A percentile compares a stretch with the other conserved stretches of the same genome.
Evolutionary conservation across 2,113 vertebrate genomes (phyloP).

Genomic region (Solea solea): DNA sequence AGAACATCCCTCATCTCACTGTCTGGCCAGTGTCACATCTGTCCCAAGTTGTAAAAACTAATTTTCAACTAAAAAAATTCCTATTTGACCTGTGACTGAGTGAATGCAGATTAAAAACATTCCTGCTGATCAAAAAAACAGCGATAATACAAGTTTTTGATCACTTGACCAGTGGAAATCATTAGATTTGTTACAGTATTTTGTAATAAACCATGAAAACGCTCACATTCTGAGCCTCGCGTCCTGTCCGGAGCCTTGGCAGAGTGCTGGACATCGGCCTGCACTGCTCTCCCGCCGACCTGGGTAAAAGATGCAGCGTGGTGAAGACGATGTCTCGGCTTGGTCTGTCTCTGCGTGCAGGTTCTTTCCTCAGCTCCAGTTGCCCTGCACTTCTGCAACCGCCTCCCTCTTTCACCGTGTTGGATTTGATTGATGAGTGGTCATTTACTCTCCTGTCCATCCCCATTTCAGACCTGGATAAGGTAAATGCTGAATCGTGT

Average conservation of each 20-base stretch:
- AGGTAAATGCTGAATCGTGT: slow-evolving; percentile 53
- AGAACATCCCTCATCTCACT: too few species aligned
- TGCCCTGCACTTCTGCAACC: slow-evolving; percentile 11
- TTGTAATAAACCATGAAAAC: not conserved
- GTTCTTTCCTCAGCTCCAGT: slow-evolving; percentile 30
- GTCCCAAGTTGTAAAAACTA: too few species aligned
- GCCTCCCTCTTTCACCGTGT: slow-evolving; percentile 36
- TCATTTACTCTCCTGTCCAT: slow-evolving; percentile 74
- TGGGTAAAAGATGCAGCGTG: slow-evolving; percentile 43
- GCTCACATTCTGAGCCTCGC: slow-evolving; percentile 31
- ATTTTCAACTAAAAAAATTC: too few species aligned
- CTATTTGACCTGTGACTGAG: too few species aligned
- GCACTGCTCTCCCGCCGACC: slow-evolving; percentile 1
- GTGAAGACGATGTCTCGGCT: slow-evolving; percentile 46
- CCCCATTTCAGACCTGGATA: slow-evolving; percentile 49
- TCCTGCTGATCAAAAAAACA: too few species aligned
- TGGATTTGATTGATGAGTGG: slow-evolving; percentile 77
- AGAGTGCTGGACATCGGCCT: slow-evolving; percentile 9
- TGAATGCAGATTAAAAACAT: too few species aligned
- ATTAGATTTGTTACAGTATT: too few species aligned
- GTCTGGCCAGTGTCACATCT: too few species aligned
- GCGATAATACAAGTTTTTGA: too few species aligned
- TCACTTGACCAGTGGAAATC: too few species aligned
- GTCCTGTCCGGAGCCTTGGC: slow-evolving; percentile 24
- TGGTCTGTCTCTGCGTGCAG: slow-evolving; percentile 19